Evolutionary conservation across 2,797 vertebrate genomes (phyloP), one percentile per base, ranked within the genome.

Genomic region (Pteronotus mesoamericanus): DNA sequence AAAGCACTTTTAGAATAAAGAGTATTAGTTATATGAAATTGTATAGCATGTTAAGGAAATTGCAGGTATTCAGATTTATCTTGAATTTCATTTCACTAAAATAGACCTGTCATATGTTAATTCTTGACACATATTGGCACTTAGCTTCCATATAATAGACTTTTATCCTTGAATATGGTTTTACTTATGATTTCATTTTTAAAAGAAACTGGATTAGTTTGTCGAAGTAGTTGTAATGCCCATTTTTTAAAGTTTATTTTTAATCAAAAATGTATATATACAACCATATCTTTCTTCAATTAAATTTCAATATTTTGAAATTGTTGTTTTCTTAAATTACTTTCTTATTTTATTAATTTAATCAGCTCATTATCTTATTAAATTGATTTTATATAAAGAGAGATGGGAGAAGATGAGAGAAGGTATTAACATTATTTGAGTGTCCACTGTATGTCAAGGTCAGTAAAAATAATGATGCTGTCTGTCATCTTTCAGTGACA

Each of bases 1-100:
- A 61, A 79, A 95, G 53, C 3, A 21, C 44, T 94, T 94, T 96
- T 93, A 61, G 46, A 92, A 78, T 64, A 75, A 92, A 90, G 83
- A 48, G 15, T 8, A 37, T 64, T 64, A 69, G 53, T 85, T 37
- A 72, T 1, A 0, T 79, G 64, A 88, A 87, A 66, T 26, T 90
- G 5, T 59, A 57, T 7, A 74, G 2, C 18, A 55, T 72, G 46
- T 68, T 92, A 85, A 85, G 51, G 51, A 95, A 69, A 86, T 69
- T 66, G 44, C 21, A 84, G 34, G 16, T 26, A 32, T 57, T 96
- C 9, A 37, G 14, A 93, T 51, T 91, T 68, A 34, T 57, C 68
- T 42, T 80, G 24, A 86, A 68, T 95, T 94, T 51, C n/a, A 88
- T 78, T 19, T 55, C 48, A 51, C 32, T 93, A 29, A 88, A 90